A percentile compares a stretch with the other conserved stretches of the same genome.
Evolutionary conservation across 2,113 vertebrate genomes (phyloP).

Genomic region (Notechis scutatus): DNA sequence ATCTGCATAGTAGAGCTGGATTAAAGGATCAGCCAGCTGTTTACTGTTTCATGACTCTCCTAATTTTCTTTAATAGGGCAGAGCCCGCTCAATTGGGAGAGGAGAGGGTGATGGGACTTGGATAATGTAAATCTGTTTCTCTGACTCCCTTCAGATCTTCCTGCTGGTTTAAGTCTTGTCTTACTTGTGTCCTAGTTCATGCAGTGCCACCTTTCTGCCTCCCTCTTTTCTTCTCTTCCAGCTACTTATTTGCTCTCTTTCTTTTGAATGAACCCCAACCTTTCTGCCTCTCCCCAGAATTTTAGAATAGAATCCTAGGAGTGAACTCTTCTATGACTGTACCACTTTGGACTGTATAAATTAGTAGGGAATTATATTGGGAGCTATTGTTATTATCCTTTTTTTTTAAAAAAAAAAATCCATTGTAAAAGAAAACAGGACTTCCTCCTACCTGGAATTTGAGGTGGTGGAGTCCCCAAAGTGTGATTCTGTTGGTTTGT

Average conservation of each 20-base stretch:
- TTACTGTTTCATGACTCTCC: background rate
- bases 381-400: background rate
- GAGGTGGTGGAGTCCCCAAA: background rate
- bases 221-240: background rate
- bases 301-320: background rate
- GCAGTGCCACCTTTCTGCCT: background rate
- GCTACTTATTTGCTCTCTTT: background rate
- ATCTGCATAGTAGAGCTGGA: background rate
- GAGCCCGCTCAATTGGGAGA: background rate
- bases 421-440: background rate
- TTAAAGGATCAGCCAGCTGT: constrained; percentile 17
- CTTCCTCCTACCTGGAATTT: background rate
- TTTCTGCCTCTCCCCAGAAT: background rate
- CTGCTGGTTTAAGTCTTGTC: background rate
- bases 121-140: background rate
- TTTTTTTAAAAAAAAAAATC: background rate
- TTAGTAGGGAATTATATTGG: background rate
- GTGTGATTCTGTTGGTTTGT: background rate
- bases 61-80: background rate
- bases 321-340: background rate
- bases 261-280: background rate
- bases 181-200: background rate
- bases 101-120: background rate
- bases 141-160: background rate
- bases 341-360: background rate